A percentile compares a stretch with the other conserved stretches of the same genome.
These are phyloP conservation scores for Lasioglossum pauxillum DNA, from an alignment of 2,888 invertebrate genomes.

Conservation along the genomic window DNA sequence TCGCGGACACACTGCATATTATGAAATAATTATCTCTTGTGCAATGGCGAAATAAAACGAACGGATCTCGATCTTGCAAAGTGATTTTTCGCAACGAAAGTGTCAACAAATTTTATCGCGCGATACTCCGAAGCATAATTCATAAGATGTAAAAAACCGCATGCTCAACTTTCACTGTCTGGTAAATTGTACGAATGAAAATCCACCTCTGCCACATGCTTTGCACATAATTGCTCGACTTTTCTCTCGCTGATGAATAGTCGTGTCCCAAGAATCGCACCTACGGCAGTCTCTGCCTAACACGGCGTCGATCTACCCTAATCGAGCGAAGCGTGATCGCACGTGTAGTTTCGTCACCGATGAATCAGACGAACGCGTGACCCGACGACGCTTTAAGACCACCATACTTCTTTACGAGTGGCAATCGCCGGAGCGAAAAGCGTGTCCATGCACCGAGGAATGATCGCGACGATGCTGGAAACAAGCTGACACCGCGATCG, in stretches of 20 bases:
- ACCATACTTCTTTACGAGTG: slow-evolving; percentile 61
- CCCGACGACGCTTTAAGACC: slow-evolving; percentile 43
- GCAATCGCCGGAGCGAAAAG: slow-evolving; percentile 49
- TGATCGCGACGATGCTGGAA: slow-evolving; percentile 49
- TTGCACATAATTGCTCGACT: neutral
- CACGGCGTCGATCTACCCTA: slow-evolving; percentile 18
- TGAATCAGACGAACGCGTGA: slow-evolving; percentile 53
- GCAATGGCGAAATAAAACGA: neutral
- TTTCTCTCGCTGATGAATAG: neutral
- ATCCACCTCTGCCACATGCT: neutral
- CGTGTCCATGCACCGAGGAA: slow-evolving; percentile 46
- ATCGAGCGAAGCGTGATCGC: slow-evolving; percentile 29
- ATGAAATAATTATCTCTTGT: neutral
- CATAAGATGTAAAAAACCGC: neutral
- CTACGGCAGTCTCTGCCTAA: slow-evolving; percentile 7
- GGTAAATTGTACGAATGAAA: neutral
- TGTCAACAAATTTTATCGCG: neutral
- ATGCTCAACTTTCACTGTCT: neutral
- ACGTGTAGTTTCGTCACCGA: slow-evolving; percentile 50
- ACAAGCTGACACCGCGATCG: slow-evolving; percentile 15
- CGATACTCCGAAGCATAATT: neutral
- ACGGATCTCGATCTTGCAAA: neutral
- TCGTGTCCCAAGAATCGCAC: neutral
- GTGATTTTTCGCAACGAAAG: neutral
- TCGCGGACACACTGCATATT: neutral